These are phyloP conservation scores for Gastracanthus pulcherrimus DNA, from an alignment of 2,888 invertebrate genomes.

Conservation along the genomic window DNA sequence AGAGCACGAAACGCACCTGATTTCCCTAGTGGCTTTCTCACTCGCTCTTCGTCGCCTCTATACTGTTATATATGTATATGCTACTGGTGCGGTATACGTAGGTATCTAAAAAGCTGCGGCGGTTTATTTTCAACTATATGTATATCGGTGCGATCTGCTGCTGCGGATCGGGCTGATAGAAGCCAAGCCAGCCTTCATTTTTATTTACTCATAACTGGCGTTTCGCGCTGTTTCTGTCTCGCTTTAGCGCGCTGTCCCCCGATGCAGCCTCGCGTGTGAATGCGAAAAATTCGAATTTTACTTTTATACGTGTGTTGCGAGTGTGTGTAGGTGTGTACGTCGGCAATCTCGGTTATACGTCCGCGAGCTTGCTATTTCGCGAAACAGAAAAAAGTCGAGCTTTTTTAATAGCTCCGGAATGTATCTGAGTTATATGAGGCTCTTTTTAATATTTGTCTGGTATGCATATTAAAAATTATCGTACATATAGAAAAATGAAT, in stretches of 20 bases:
- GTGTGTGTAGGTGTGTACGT: not conserved
- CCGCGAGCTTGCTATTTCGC: not conserved
- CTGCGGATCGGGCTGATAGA: no score
- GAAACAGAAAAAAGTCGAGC: not conserved
- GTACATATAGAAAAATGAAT: no score
- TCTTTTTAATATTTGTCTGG: not conserved
- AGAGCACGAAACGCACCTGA: constrained; percentile 51
- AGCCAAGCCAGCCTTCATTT: no score
- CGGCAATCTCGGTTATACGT: not conserved
- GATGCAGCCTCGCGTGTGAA: no score
- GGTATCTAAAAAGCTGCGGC: no score
- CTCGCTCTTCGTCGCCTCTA: not conserved
- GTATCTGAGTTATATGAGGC: not conserved
- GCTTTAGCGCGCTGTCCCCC: no score
- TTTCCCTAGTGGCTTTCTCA: constrained; percentile 50
- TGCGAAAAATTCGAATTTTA: not conserved
- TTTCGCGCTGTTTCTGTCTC: no score
- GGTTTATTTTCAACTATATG: no score
- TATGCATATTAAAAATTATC: not conserved
- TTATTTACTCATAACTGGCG: constrained; percentile 2
- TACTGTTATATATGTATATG: not conserved
- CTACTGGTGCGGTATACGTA: no score
- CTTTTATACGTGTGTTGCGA: not conserved
- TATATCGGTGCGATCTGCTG: no score
- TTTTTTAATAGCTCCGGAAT: not conserved